phyloP scores from a whole-genome alignment of 2,888 invertebrate species.

The Archips xylosteana region DNA sequence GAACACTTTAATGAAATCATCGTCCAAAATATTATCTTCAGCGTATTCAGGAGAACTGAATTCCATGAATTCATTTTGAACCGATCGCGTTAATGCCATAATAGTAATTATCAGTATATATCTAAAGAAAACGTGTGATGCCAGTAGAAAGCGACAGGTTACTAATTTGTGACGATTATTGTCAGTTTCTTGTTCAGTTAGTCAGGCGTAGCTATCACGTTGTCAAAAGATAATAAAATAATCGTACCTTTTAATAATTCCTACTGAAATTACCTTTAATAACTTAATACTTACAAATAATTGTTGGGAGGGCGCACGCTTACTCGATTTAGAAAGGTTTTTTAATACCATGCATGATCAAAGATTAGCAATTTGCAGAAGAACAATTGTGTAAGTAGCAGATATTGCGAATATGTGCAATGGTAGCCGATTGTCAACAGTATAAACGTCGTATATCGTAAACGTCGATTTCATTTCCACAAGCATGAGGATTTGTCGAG shows the following conservation, averaged over 20 bases:
- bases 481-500: conserved; percentile 61
- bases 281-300: not conserved
- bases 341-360: conserved; percentile 43
- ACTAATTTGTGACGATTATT: not conserved
- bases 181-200: not conserved
- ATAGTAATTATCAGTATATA: not conserved
- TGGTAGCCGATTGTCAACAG: conserved; percentile 57
- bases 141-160: not conserved
- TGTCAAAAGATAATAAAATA: not conserved
- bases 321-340: not conserved
- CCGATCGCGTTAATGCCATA: not conserved
- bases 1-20: conserved; percentile 57
- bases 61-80: conserved; percentile 8
- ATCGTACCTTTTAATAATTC: not conserved
- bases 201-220: not conserved
- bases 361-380: conserved; percentile 65
- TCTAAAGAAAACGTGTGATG: not conserved
- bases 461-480: conserved; percentile 60
- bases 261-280: not conserved
- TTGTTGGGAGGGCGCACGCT: not conserved
- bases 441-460: conserved; percentile 64
- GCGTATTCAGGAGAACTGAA: conserved; percentile 55
- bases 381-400: conserved; percentile 66
- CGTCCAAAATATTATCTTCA: conserved; percentile 63
- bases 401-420: conserved; percentile 60